Percentiles rank a stretch among this genome's conserved stretches.
Conservation (phyloP, 2,113 vertebrate genomes). For the Cyprinodon tularosa region DNA sequence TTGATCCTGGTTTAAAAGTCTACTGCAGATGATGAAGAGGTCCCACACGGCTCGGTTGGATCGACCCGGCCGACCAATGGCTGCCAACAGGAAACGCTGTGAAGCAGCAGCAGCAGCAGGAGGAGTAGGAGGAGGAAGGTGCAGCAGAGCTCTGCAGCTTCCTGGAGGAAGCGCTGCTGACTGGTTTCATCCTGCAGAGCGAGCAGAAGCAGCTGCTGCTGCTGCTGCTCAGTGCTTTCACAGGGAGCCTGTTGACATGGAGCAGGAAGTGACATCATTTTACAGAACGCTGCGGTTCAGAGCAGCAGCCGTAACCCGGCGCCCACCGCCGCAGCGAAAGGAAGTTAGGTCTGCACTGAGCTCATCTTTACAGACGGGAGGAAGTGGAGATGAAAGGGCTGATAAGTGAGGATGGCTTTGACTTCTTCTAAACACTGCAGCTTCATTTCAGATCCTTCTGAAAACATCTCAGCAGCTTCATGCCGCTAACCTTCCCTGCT, state of each 20-base stretch:
- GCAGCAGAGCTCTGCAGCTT: constrained; percentile 10
- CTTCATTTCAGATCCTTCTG: too few relatives aligned
- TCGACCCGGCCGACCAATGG: not conserved
- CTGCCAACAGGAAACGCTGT: not conserved
- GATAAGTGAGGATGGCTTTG: too few relatives aligned
- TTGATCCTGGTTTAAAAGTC: not conserved
- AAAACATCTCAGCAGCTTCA: not conserved
- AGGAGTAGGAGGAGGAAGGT: not conserved
- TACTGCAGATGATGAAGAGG: not conserved
- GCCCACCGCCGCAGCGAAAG: not conserved
- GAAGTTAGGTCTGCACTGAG: constrained; percentile 17
- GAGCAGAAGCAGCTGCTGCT: constrained; percentile 2
- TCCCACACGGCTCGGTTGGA: too few relatives aligned
- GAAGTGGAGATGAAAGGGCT: not conserved
- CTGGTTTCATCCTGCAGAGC: constrained; percentile 22
- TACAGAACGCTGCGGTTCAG: constrained; percentile 23
- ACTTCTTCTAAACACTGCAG: too few relatives aligned
- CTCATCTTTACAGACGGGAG: not conserved
- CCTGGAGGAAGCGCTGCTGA: constrained; percentile 36
- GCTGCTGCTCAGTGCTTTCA: constrained; percentile 6
- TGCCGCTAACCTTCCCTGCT: too few relatives aligned
- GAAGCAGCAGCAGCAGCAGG: constrained; percentile 1
- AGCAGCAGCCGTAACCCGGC: constrained; percentile 1
- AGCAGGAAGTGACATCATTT: constrained; percentile 34
- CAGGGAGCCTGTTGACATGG: constrained; percentile 12